Evolutionary conservation across 2,888 invertebrate genomes (phyloP).

Genomic region (Azorinus chamasolen): DNA sequence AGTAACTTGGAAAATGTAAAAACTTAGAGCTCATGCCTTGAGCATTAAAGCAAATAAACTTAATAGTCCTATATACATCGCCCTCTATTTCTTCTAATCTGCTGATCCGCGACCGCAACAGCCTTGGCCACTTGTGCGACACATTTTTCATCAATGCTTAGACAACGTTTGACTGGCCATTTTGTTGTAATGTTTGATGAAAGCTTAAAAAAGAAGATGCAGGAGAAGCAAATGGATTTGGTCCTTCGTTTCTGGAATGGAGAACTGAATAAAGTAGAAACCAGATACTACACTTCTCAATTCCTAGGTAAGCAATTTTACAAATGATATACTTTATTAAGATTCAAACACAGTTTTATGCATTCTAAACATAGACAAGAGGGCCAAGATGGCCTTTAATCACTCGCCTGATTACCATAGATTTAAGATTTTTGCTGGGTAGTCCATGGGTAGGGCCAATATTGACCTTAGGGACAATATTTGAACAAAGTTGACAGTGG

Average conservation of each 20-base stretch:
- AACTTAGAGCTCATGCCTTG: constrained; percentile 3
- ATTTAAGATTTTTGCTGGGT: no score
- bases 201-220: constrained; percentile 55
- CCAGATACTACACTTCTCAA: constrained; percentile 44
- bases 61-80: no score
- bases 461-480: no score
- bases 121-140: no score
- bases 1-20: background rate
- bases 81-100: background rate
- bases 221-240: constrained; percentile 65
- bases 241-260: constrained; percentile 53
- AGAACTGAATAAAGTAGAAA: constrained; percentile 28
- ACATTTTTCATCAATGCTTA: no score
- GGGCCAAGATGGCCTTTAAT: no score
- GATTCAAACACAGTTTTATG: no score
- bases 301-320: constrained; percentile 48
- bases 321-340: constrained; percentile 23
- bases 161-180: background rate
- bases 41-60: constrained; percentile 5
- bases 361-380: no score
- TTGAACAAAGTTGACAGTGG: no score
- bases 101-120: no score
- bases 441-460: no score
- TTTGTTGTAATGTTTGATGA: constrained; percentile 57
- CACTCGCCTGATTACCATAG: no score